Conservation (phyloP, 2,113 vertebrate species). For the Cepphus grylle region DNA sequence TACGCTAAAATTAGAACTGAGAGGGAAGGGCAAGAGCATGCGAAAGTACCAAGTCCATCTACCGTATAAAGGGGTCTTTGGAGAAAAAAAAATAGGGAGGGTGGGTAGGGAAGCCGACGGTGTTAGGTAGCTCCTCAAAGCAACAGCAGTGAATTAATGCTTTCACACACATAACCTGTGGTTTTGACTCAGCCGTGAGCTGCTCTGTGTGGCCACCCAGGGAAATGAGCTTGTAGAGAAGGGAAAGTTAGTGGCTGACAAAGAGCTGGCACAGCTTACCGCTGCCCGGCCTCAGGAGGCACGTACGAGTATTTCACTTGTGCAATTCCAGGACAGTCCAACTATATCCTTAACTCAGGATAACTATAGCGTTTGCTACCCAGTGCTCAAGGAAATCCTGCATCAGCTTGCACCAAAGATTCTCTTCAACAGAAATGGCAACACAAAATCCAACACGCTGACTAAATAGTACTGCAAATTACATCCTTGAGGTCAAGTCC, state of each 20-base stretch:
- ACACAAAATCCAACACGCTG: neutral
- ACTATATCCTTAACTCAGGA: neutral
- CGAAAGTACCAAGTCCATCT: neutral
- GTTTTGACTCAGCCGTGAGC: neutral
- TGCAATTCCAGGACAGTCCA: neutral
- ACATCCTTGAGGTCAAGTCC: neutral
- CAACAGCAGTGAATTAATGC: neutral
- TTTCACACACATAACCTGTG: neutral
- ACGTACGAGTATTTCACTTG: accelerated
- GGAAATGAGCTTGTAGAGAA: neutral
- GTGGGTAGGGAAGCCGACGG: neutral
- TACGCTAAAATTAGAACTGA: neutral
- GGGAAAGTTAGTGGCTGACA: neutral
- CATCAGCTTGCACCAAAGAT: neutral
- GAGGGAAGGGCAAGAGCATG: neutral
- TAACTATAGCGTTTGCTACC: neutral
- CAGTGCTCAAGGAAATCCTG: neutral
- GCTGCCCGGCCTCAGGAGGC: neutral
- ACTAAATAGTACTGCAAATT: neutral
- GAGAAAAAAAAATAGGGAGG: neutral
- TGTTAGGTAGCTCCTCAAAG: neutral
- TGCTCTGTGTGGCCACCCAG: neutral
- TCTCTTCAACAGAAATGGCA: neutral
- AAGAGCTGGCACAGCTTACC: neutral
- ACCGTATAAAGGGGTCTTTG: neutral